These are phyloP conservation scores for Cerceris ruficornis DNA, from an alignment of 2,888 invertebrate species.

Conservation along the genomic window DNA sequence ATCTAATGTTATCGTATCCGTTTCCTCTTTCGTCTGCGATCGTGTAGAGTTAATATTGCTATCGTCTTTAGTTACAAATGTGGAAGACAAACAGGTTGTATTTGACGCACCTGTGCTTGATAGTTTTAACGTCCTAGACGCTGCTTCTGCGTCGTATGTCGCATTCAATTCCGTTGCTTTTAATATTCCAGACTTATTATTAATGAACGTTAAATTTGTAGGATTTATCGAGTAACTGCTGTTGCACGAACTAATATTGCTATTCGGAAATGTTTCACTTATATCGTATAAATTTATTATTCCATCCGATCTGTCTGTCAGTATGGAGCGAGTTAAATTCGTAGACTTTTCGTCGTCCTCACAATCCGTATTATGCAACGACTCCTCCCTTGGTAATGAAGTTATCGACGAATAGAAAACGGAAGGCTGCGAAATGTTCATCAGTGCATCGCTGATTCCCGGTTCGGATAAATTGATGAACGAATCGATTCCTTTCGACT, in stretches of 20 bases:
- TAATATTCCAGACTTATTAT: conserved; percentile 13
- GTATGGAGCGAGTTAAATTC: conserved; percentile 9
- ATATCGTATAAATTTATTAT: not conserved
- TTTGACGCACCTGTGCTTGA: conserved; percentile 5
- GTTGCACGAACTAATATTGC: conserved; percentile 28
- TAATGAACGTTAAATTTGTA: conserved; percentile 43
- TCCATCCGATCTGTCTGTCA: not conserved
- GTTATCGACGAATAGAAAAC: conserved; percentile 71
- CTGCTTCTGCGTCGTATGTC: conserved; percentile 31
- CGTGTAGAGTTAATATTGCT: conserved; percentile 35
- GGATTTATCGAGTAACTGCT: conserved; percentile 26
- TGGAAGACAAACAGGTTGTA: conserved; percentile 53
- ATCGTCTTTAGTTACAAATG: conserved; percentile 41
- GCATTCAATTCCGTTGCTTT: conserved; percentile 37
- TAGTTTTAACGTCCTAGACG: not conserved
- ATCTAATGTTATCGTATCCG: conserved; percentile 21
- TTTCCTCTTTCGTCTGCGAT: conserved; percentile 22
- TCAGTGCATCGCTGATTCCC: conserved; percentile 72
- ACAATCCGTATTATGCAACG: conserved; percentile 7
- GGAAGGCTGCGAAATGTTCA: conserved; percentile 77
- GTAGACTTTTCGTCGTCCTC: conserved; percentile 10
- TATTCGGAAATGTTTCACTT: conserved; percentile 53
- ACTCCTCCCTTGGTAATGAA: conserved; percentile 42
- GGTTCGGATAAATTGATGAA: conserved; percentile 77
- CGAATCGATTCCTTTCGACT: conserved; percentile 77